Conservation (phyloP, 2,797 vertebrate species). For the Protonibea diacanthus region DNA sequence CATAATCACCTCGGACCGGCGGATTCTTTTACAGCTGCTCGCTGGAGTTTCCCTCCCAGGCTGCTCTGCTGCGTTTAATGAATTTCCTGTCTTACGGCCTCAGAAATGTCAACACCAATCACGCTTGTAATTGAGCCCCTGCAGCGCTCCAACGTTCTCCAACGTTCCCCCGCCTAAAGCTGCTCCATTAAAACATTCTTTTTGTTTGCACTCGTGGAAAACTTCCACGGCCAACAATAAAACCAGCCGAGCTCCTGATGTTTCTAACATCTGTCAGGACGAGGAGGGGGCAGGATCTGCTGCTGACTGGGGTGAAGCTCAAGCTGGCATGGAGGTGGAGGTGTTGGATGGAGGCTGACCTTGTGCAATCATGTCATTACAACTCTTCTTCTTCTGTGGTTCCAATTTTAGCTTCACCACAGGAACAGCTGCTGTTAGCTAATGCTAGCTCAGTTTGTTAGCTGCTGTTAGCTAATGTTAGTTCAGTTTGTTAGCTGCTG, state of each 20-base stretch:
- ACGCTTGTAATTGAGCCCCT: constrained; percentile 82
- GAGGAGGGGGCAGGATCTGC: not conserved
- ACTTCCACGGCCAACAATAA: constrained; percentile 46
- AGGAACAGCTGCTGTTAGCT: too few species aligned
- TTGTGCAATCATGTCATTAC: constrained; percentile 36
- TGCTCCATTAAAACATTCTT: constrained; percentile 79
- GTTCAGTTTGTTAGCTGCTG: too few species aligned
- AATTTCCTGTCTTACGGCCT: constrained; percentile 84
- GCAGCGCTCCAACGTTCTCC: constrained; percentile 71
- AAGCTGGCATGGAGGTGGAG: constrained; percentile 54
- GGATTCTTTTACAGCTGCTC: constrained; percentile 71
- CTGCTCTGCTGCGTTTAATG: constrained; percentile 76
- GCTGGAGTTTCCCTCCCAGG: constrained; percentile 72
- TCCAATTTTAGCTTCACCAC: too few species aligned
- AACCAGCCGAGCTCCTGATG: constrained; percentile 66
- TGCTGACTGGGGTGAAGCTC: constrained; percentile 16
- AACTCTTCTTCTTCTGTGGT: constrained; percentile 42
- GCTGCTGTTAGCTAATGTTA: too few species aligned
- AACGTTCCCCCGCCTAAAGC: constrained; percentile 66
- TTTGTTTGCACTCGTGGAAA: constrained; percentile 78
- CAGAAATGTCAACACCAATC: constrained; percentile 87
- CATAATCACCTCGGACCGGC: constrained; percentile 74
- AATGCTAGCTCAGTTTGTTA: too few species aligned
- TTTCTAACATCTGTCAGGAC: constrained; percentile 74
- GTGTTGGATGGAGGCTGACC: constrained; percentile 40